phyloP scores from a whole-genome alignment of 2,113 vertebrate species.

The Oncorhynchus kisutch region DNA sequence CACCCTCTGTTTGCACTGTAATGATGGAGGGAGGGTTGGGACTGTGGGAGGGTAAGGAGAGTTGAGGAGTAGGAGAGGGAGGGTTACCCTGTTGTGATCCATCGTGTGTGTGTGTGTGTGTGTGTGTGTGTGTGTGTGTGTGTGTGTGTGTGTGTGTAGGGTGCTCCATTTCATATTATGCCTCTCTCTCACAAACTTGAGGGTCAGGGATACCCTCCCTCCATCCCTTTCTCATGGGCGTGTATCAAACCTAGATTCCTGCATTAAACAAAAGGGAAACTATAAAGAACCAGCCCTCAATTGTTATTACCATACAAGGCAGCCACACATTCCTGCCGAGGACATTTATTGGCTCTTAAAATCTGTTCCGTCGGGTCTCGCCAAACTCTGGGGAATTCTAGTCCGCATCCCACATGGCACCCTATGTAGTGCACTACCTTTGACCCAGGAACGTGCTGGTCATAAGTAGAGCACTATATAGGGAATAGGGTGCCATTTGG shows the following conservation, averaged over 20 bases:
- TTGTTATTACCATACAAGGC: conserved; percentile 83
- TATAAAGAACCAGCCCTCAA: conserved; percentile 42
- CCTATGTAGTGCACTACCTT: no score
- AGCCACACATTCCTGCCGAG: conserved; percentile 69
- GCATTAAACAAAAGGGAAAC: neutral
- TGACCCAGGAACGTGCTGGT: no score
- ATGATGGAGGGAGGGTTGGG: neutral
- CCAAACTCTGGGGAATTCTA: conserved; percentile 70
- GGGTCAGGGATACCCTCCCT: neutral
- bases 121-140: no score
- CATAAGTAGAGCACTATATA: no score
- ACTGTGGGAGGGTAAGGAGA: no score
- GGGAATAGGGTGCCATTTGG: no score
- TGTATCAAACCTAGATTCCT: neutral
- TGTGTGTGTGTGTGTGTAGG: neutral
- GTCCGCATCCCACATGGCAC: no score
- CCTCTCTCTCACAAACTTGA: neutral
- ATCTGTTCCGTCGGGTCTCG: conserved; percentile 62
- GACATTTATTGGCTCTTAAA: conserved; percentile 78
- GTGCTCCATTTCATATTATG: neutral
- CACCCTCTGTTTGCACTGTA: neutral
- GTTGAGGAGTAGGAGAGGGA: neutral
- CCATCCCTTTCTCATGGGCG: conserved; percentile 11
- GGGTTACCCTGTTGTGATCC: neutral
- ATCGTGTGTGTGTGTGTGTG: no score